phyloP scores from a whole-genome alignment of 2,797 vertebrate genomes.

The Neosilurus mollespiculum region DNA sequence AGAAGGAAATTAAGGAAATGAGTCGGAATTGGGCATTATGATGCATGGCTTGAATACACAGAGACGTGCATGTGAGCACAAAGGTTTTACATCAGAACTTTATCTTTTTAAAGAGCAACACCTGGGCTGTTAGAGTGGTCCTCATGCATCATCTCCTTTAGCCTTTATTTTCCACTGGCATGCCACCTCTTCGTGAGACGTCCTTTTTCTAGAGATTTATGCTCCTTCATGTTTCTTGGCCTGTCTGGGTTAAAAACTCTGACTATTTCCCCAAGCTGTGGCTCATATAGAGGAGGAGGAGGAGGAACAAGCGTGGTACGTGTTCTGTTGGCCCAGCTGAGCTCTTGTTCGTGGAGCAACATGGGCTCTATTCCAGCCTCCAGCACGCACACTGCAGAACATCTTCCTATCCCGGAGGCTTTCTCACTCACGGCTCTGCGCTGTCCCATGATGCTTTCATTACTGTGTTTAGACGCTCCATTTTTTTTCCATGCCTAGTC shows the following conservation, averaged over 20 bases:
- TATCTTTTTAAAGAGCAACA: constrained; percentile 33
- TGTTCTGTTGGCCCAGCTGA: constrained; percentile 39
- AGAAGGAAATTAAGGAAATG: constrained; percentile 41
- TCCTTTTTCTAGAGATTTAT: constrained; percentile 15
- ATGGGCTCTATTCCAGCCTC: constrained; percentile 71
- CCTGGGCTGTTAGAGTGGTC: background rate
- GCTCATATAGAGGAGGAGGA: constrained; percentile 15
- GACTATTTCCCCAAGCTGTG: constrained; percentile 5
- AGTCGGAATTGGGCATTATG: constrained; percentile 23
- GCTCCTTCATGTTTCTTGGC: constrained; percentile 38
- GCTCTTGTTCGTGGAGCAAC: constrained; percentile 51
- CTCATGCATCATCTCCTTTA: constrained; percentile 33
- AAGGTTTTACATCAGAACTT: constrained; percentile 33
- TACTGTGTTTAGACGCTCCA: constrained; percentile 69
- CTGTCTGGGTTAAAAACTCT: constrained; percentile 26
- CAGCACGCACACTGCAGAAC: constrained; percentile 75
- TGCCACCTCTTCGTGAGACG: constrained; percentile 3
- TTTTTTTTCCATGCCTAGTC: constrained; percentile 74
- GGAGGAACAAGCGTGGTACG: background rate
- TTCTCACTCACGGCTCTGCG: constrained; percentile 73
- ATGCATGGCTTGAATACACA: constrained; percentile 34
- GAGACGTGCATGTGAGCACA: constrained; percentile 11
- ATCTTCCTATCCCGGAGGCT: constrained; percentile 75
- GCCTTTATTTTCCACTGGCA: constrained; percentile 23
- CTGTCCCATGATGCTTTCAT: constrained; percentile 78